Evolutionary conservation across 2,797 vertebrate genomes (phyloP).

Genomic region (Molossus molossus): DNA sequence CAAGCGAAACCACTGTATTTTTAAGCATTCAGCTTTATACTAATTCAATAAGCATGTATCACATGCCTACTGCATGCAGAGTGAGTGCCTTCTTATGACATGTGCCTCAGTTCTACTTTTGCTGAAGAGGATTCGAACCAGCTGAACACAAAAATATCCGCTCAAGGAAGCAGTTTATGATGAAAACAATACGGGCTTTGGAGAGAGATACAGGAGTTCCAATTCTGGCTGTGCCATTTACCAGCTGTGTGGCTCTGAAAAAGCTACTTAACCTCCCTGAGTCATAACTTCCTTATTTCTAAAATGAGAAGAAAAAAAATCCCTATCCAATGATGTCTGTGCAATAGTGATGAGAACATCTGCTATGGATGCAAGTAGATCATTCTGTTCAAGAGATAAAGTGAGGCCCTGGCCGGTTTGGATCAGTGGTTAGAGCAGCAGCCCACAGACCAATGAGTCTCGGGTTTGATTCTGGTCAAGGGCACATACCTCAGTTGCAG

Average conservation of each 20-base stretch:
- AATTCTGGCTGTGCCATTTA: neutral
- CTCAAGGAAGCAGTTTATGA: neutral
- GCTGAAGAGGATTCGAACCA: conserved; percentile 14
- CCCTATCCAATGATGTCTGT: neutral
- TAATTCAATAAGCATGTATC: conserved; percentile 47
- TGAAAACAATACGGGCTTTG: neutral
- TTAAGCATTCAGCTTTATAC: conserved; percentile 42
- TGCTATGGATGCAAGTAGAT: neutral
- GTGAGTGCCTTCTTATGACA: conserved; percentile 38
- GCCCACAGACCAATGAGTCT: neutral
- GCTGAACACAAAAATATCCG: conserved; percentile 58
- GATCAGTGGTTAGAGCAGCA: neutral
- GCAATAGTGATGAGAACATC: neutral
- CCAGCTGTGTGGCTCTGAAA: conserved; percentile 2
- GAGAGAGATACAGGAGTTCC: neutral
- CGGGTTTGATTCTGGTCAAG: neutral
- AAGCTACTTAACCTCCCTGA: conserved; percentile 12
- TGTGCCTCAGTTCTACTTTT: neutral
- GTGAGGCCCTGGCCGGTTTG: neutral
- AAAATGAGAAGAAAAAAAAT: conserved; percentile 21
- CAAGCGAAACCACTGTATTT: neutral
- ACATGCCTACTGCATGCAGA: neutral
- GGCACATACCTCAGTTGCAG: neutral
- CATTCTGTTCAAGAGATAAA: neutral
- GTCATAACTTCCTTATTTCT: neutral